These are phyloP conservation scores for Tipula lateralis DNA, from an alignment of 2,888 invertebrate species.

Conservation along the genomic window DNA sequence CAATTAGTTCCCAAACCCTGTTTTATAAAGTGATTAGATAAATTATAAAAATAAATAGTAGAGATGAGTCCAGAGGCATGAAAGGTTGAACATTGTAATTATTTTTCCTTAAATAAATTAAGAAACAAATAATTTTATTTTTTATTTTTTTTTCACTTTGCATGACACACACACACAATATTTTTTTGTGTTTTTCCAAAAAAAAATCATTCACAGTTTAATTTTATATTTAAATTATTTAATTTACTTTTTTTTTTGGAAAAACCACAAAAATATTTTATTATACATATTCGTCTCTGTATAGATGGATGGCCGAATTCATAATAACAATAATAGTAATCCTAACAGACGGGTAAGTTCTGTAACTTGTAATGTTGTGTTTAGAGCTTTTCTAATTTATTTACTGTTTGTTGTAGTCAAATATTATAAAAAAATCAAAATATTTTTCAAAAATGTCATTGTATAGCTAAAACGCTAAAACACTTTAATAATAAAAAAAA, in stretches of 20 bases:
- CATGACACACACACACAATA: neutral
- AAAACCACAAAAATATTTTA: conserved; percentile 14
- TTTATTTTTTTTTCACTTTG: conserved; percentile 20
- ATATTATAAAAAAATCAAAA: neutral
- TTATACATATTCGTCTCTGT: conserved; percentile 43
- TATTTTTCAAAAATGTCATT: neutral
- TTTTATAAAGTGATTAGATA: neutral
- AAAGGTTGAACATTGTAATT: neutral
- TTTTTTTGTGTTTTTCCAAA: conserved; percentile 12
- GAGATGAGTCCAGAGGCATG: neutral
- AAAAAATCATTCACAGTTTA: neutral
- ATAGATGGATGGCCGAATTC: conserved; percentile 52
- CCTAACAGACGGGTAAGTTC: conserved; percentile 51
- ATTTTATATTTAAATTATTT: neutral
- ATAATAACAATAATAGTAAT: conserved; percentile 39
- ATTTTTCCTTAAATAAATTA: conserved; percentile 14
- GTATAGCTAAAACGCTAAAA: neutral
- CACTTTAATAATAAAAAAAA: conserved; percentile 20
- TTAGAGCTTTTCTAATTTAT: neutral
- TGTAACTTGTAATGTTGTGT: conserved; percentile 29
- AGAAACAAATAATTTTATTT: conserved; percentile 26
- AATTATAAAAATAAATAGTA: neutral
- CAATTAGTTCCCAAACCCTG: neutral
- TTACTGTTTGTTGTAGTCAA: conserved; percentile 29
- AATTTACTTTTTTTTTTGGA: conserved; percentile 46